phyloP scores from a whole-genome alignment of 92 coral and sea anemone species.

The Virgularia gustaviana region DNA sequence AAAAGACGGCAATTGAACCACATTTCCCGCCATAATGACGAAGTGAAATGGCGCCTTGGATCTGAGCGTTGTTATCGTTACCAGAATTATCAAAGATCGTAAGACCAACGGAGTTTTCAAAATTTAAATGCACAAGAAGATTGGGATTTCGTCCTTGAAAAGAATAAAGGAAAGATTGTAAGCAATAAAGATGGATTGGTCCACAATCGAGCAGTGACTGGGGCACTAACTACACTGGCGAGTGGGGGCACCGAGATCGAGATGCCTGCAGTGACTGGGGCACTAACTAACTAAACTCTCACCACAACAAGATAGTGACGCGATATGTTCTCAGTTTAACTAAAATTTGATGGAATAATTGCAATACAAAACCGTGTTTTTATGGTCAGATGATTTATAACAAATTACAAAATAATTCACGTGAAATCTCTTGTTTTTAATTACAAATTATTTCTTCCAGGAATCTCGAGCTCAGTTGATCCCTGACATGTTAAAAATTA shows the following conservation, averaged over 20 bases:
- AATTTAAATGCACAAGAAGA: constrained; percentile 72
- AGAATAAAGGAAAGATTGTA: background rate
- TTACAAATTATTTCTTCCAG: too few relatives aligned
- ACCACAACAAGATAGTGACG: constrained; percentile 29
- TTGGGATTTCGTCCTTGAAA: constrained; percentile 65
- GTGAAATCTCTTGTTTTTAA: too few relatives aligned
- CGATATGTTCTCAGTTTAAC: constrained; percentile 11
- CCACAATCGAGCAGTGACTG: background rate
- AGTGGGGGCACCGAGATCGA: background rate
- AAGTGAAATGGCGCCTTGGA: constrained; percentile 51
- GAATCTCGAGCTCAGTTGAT: too few relatives aligned
- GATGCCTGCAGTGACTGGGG: background rate
- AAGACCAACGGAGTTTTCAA: constrained; percentile 55
- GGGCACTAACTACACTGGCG: background rate
- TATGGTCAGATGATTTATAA: too few relatives aligned
- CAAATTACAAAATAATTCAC: too few relatives aligned
- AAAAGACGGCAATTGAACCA: constrained; percentile 68
- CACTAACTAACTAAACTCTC: background rate
- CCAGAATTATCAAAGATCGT: constrained; percentile 74
- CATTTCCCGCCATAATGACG: constrained; percentile 68
- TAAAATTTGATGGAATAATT: too few relatives aligned
- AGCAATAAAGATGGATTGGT: background rate
- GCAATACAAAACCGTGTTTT: too few relatives aligned
- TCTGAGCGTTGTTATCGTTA: constrained; percentile 61
- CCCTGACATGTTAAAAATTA: too few relatives aligned